Evolutionary conservation across 2,797 vertebrate genomes (phyloP).

Genomic region (Eleutherodactylus coqui): DNA sequence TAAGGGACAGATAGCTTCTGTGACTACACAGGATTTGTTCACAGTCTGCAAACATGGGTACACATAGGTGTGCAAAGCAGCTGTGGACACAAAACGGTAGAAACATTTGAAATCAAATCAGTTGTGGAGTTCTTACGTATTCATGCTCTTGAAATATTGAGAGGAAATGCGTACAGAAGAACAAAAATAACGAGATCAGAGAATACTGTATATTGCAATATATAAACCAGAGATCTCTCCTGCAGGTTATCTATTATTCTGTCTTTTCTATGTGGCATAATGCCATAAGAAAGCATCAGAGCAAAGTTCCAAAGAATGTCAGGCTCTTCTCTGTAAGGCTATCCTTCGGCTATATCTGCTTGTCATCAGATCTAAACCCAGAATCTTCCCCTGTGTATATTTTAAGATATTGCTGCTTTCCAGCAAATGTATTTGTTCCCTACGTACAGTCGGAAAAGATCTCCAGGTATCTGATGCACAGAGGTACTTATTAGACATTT

Average conservation of each 20-base stretch:
- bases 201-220: background rate
- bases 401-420: conserved; percentile 17
- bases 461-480: background rate
- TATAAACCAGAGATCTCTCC: background rate
- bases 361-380: background rate
- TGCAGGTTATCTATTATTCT: background rate
- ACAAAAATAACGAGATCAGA: conserved; percentile 1
- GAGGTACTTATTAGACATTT: background rate
- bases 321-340: background rate
- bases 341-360: background rate
- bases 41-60: too few species aligned
- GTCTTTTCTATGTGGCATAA: background rate
- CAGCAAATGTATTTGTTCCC: background rate
- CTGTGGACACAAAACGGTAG: too few species aligned
- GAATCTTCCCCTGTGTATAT: background rate
- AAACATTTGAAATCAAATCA: too few species aligned
- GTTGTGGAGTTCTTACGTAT: too few species aligned
- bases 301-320: conserved; percentile 17
- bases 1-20: too few species aligned
- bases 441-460: background rate
- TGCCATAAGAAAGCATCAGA: background rate
- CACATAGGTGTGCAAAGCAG: too few species aligned
- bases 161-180: background rate
- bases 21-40: too few species aligned
- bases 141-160: background rate